Evolutionary conservation across 2,888 invertebrate genomes (phyloP), one percentile per base, ranked within the genome.

Genomic region (Scaptomyza cyrtandrae): DNA sequence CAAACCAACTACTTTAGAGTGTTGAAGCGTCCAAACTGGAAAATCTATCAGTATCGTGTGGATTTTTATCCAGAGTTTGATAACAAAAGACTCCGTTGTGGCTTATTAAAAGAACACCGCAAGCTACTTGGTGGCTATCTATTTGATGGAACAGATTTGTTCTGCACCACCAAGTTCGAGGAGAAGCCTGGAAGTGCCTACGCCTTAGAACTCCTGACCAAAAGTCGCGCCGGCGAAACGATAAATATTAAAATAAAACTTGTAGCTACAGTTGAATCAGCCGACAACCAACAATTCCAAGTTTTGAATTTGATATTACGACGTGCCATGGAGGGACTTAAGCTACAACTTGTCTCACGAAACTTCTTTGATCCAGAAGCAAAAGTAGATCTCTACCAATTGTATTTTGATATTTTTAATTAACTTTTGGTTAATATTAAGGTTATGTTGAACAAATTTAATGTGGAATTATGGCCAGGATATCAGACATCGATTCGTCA

Each of bases 401-500:
- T 7, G 35, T 50, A 27, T 10, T 37, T 46, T 1, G 16, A 31
- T 31, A 16, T 5, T 19, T 14, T 3, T 1, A 46, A 41, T 29
- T 54, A 19, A 14, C 55, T 11, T 19, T n/a, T 19, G 31, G 13
- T 37, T 1, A 13, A 2, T 14, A 13, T 11, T 1, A 11, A 90
- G 90, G 64, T 88, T n/a, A 61, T 65, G 13, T 43, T 89, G 0
- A 94, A 96, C 29, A 80, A 58, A 33, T 94, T 93, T 69, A 93
- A 93, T 45, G 88, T 97, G 11, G 95, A 96, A 88, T 91, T 97
- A 0, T 97, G 97, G 96, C 97, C 97, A 0, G 97, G 97, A 0
- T 97, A 96, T 78, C 93, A 95, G n/a, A 97, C 98, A 0, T 95
- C 96, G 0, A 97, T 98, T 41, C 94, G 97, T 0, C 96, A 97